phyloP scores from a whole-genome alignment of 2,888 invertebrate genomes.

The Campaea margaritaria region DNA sequence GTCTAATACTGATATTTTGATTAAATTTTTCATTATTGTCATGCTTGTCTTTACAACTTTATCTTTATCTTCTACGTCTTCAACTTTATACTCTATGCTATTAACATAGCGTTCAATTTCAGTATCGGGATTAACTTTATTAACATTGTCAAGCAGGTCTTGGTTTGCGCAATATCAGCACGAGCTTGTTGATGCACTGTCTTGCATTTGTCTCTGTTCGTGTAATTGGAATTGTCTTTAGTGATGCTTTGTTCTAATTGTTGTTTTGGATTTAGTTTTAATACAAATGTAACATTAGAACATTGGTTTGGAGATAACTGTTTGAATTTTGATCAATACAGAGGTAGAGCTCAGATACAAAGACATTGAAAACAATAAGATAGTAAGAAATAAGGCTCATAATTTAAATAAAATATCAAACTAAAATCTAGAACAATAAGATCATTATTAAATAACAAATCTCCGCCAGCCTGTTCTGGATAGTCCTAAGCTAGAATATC shows the following conservation, averaged over 20 bases:
- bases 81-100: conserved; percentile 43
- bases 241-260: conserved; percentile 43
- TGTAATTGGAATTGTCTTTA: conserved; percentile 52
- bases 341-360: no score
- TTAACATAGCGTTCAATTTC: conserved; percentile 50
- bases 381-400: no score
- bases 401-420: no score
- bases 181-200: conserved; percentile 59
- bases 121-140: conserved; percentile 28
- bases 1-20: conserved; percentile 44
- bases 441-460: no score
- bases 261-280: conserved; percentile 31
- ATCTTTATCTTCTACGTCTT: conserved; percentile 39
- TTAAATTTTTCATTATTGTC: conserved; percentile 34
- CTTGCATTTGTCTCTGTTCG: conserved; percentile 52
- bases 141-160: conserved; percentile 51
- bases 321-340: no score
- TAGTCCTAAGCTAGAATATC: no score
- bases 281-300: conserved; percentile 6
- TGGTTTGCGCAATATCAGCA: conserved; percentile 69
- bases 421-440: no score
- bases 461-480: no score
- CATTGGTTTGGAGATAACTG: neutral
- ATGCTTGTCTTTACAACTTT: conserved; percentile 45
- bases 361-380: no score